Base-by-base conservation (phyloP, 2,797 vertebrate genomes). In the Pseudochirops cupreus region DNA sequence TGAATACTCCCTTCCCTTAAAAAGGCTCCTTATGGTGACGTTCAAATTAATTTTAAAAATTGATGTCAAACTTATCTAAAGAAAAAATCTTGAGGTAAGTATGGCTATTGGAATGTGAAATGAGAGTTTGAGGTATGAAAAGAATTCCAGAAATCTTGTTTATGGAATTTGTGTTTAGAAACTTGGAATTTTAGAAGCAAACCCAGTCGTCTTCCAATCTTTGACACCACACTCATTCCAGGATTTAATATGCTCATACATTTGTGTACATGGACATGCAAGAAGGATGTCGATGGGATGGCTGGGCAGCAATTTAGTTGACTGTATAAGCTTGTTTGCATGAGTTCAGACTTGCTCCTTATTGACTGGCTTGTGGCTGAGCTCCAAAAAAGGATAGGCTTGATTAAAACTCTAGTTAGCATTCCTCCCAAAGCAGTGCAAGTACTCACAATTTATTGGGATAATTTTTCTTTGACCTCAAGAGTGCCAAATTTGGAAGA, bases 41-140 rank as follows among this genome's bases (percentile, higher is more conserved):
- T 97, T 97, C 98, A 97, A 98, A 56, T 96, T 93, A 96, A 52
- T 1, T 52, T 39, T 94, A 93, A 91, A 12, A 82, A 92, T 91
- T 55, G 12, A 92, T 97, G 97, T 98, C 39, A 92, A 4, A 2
- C 55, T 95, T 97, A 91, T 29, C 90, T 93, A 94, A 97, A 93
- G 95, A 95, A 96, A 92, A 16, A 57, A 58, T 59, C 56, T 92
- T 92, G 92, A 93, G 89, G 67, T 82, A 97, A 90, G 46, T 55
- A 93, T 39, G 56, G 58, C 95, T 82, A 95, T 95, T 96, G 91
- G 96, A 93, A 95, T 94, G 92, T 96, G 67, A 92, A 91, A 95
- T 58, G 94, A 90, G 74, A 55, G 52, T 94, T 87, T 91, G 95
- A 97, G 94, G 91, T 94, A 10, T 56, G 52, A 96, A 97, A 62